phyloP scores from a whole-genome alignment of 2,797 vertebrate species.

The Lithobates sylvaticus region DNA sequence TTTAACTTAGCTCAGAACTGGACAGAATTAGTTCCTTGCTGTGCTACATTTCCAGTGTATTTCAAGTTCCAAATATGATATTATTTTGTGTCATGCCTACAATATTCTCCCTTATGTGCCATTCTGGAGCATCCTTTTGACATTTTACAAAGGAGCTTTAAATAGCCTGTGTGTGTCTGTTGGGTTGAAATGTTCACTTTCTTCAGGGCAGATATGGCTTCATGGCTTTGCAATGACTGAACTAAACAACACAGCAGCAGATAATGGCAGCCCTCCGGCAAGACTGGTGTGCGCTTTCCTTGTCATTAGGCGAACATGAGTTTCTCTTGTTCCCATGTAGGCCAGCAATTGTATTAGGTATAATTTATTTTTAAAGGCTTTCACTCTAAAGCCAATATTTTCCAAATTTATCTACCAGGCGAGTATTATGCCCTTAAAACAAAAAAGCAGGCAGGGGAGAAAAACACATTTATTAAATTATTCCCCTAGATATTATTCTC shows the following conservation, averaged over 20 bases:
- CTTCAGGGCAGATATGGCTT: conserved; percentile 28
- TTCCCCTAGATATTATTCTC: conserved; percentile 9
- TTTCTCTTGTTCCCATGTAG: conserved; percentile 44
- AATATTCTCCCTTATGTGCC: background rate
- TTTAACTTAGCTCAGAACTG: background rate
- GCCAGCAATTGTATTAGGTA: conserved; percentile 51
- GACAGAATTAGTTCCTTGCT: background rate
- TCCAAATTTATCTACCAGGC: conserved; percentile 37
- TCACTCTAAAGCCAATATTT: conserved; percentile 37
- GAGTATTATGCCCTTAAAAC: conserved; percentile 14
- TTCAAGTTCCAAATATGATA: background rate
- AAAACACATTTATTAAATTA: conserved; percentile 20
- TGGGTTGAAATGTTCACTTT: conserved; percentile 31
- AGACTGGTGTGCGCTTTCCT: conserved; percentile 40
- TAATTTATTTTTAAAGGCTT: conserved; percentile 51
- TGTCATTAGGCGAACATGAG: conserved; percentile 43
- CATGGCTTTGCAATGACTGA: conserved; percentile 39
- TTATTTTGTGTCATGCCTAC: background rate
- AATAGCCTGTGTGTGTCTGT: conserved; percentile 23
- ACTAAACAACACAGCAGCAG: conserved; percentile 40
- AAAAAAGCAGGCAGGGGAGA: background rate
- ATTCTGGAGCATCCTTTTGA: conserved; percentile 8
- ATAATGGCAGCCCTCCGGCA: conserved; percentile 55
- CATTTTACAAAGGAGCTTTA: conserved; percentile 35
- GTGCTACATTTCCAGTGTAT: background rate